A percentile compares a stretch with the other conserved stretches of the same genome.
These are phyloP conservation scores for Clarias macrocephalus DNA, from an alignment of 2,113 vertebrate species.

Conservation along the genomic window DNA sequence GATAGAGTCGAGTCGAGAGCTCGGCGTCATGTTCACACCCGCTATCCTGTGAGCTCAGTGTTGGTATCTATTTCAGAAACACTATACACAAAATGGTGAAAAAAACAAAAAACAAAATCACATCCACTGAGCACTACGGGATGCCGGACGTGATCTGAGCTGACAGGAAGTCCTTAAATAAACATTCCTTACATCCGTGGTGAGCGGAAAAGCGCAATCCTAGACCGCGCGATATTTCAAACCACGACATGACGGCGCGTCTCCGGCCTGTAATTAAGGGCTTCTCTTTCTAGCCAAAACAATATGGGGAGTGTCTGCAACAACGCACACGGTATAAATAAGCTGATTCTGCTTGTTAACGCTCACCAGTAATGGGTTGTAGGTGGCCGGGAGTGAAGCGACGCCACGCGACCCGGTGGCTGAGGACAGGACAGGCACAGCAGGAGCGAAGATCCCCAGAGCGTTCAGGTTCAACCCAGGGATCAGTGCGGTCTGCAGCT, in stretches of 20 bases:
- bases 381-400: constrained; percentile 70
- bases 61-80: neutral
- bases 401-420: constrained; percentile 74
- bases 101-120: neutral
- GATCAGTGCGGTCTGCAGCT: constrained; percentile 95
- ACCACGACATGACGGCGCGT: too few relatives aligned
- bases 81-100: neutral
- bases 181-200: too few relatives aligned
- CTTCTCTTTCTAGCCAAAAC: neutral
- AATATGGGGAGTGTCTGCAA: neutral
- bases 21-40: neutral
- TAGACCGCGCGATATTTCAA: too few relatives aligned
- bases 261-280: neutral
- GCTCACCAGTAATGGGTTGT: constrained; percentile 78
- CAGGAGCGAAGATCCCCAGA: constrained; percentile 92
- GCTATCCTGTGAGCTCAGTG: neutral
- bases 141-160: too few relatives aligned
- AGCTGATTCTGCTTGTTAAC: neutral
- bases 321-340: neutral
- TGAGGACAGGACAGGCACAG: constrained; percentile 82
- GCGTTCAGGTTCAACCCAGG: constrained; percentile 91
- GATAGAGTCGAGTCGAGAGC: neutral
- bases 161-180: too few relatives aligned
- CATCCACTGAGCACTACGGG: neutral
- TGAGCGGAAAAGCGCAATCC: too few relatives aligned